phyloP scores from a whole-genome alignment of 2,888 invertebrate species.

The Watsonalla cultraria region DNA sequence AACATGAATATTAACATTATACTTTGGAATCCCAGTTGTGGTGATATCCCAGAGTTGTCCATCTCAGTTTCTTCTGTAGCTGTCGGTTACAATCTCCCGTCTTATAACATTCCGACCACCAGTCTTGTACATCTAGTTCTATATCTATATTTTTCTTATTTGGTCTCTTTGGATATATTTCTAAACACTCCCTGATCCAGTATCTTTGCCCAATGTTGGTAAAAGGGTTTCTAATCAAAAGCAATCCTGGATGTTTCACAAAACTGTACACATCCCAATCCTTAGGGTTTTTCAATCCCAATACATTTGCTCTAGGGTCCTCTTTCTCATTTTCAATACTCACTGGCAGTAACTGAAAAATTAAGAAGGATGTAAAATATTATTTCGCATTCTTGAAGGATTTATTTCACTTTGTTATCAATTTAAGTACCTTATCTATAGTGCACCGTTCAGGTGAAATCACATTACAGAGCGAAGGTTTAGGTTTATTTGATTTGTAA shows the following conservation, averaged over 20 bases:
- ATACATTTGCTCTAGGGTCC: constrained; percentile 34
- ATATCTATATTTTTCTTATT: constrained; percentile 84
- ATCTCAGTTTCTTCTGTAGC: constrained; percentile 82
- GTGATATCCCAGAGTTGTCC: constrained; percentile 98
- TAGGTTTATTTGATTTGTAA: constrained; percentile 84
- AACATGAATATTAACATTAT: constrained; percentile 44
- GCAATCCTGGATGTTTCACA: constrained; percentile 83
- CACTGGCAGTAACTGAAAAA: constrained; percentile 21
- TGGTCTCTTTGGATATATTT: constrained; percentile 86
- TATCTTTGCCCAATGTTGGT: constrained; percentile 86
- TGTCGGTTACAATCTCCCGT: constrained; percentile 51
- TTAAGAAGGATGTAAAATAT: constrained; percentile 1
- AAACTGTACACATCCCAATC: constrained; percentile 83
- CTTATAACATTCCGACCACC: constrained; percentile 82
- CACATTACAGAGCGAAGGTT: constrained; percentile 81
- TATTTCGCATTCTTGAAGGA: not conserved
- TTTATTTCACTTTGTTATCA: not conserved
- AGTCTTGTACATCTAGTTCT: constrained; percentile 61
- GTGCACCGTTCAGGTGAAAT: constrained; percentile 67
- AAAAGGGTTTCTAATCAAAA: constrained; percentile 92
- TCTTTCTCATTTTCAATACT: constrained; percentile 11
- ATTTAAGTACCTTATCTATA: constrained; percentile 27
- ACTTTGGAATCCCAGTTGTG: constrained; percentile 98
- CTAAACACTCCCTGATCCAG: constrained; percentile 89
- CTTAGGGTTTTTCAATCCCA: constrained; percentile 42